These are phyloP conservation scores for Conus betulinus DNA, from an alignment of 1,140 invertebrate species.

Conservation along the genomic window DNA sequence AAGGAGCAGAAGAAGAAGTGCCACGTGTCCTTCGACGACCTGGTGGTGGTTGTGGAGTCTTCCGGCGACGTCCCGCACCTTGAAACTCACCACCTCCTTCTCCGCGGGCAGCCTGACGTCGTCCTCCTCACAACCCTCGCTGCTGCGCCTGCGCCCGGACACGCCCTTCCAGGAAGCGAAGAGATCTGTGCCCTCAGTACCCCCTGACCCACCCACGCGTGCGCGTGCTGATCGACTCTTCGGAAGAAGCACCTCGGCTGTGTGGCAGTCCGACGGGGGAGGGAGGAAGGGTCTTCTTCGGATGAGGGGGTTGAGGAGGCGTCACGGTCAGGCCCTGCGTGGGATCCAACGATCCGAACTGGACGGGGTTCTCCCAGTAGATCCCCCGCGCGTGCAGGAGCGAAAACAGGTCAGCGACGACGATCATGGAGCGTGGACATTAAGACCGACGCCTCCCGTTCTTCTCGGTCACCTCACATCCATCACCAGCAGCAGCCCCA, in stretches of 20 bases:
- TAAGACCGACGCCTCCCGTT: not conserved
- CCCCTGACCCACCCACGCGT: not conserved
- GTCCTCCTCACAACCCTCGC: not conserved
- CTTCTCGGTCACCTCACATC: not conserved
- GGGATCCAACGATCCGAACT: too few species aligned
- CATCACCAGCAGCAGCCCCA: not conserved
- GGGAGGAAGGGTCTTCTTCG: not conserved
- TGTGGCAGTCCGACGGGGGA: not conserved
- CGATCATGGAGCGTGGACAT: not conserved
- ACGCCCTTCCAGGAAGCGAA: not conserved
- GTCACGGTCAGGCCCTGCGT: too few species aligned
- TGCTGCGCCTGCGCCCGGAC: not conserved
- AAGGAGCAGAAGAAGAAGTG: slow-evolving; percentile 7
- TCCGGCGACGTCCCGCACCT: not conserved
- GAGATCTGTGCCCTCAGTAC: not conserved
- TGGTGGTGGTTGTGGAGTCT: not conserved
- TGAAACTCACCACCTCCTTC: not conserved
- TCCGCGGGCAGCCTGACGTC: not conserved
- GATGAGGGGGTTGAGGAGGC: too few species aligned
- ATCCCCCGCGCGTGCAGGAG: too few species aligned
- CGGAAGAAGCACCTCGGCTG: not conserved
- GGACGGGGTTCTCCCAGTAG: too few species aligned
- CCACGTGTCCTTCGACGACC: slow-evolving; percentile 21
- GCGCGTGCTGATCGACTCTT: not conserved
- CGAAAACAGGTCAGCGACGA: not conserved